Evolutionary conservation across 2,888 invertebrate species (phyloP), one percentile per base, ranked within the genome.

Genomic region (Agriopis leucophaearia): DNA sequence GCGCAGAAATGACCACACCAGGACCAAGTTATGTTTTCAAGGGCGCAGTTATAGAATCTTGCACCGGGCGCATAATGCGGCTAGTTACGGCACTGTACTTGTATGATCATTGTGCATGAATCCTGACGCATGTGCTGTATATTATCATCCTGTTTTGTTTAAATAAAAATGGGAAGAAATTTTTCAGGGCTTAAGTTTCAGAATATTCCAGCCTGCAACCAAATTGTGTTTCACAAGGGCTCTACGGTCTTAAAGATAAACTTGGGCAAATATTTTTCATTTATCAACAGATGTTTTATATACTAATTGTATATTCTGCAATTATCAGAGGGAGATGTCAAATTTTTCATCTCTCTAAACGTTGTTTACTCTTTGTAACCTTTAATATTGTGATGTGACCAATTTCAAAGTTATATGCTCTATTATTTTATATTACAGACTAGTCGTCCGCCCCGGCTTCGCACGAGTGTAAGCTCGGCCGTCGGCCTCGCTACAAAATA

Each of bases 51-150:
- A n/a, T n/a, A n/a, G n/a, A n/a, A n/a, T n/a, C n/a, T n/a, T n/a
- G n/a, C n/a, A n/a, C n/a, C n/a, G n/a, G n/a, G n/a, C n/a, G n/a
- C n/a, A n/a, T n/a, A n/a, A n/a, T n/a, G n/a, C n/a, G n/a, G n/a
- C n/a, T n/a, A n/a, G n/a, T n/a, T n/a, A n/a, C n/a, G n/a, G n/a
- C n/a, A n/a, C 77, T 78, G 78, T 80, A 82, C 77, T 76, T 57
- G 38, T 42, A 73, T 71, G 69, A 74, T 77, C 81, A 81, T 78
- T 73, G 58, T 72, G 88, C 89, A 88, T 85, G 88, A 60, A 64
- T 78, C 84, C 84, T 81, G 74, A 80, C 78, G 91, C 91, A 91
- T 91, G 88, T 71, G 87, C 88, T 85, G 83, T 82, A 76, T 86
- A 71, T 73, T 55, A 63, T 71, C 63, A 64, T 70, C 71, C 71